Conservation (phyloP, 2,113 vertebrate species). For the Brachypodius melanocephalos region DNA sequence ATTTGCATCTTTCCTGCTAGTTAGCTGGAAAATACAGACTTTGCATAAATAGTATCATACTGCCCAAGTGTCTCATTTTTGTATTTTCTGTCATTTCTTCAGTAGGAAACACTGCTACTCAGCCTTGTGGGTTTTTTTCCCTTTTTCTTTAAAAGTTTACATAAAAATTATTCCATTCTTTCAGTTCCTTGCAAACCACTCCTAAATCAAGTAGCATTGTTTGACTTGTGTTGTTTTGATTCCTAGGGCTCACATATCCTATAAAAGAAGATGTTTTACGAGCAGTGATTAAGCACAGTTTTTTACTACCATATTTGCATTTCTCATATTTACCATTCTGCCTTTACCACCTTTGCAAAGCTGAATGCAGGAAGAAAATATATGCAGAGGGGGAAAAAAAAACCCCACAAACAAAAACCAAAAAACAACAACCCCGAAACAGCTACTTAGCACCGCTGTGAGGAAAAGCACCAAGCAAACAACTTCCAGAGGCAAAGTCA, state of each 20-base stretch:
- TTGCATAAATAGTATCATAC: background rate
- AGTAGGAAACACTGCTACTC: background rate
- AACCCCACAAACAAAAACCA: no score
- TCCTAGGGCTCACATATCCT: background rate
- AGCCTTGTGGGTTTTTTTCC: background rate
- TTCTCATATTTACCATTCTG: background rate
- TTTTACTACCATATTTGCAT: background rate
- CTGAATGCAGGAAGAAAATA: background rate
- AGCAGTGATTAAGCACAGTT: background rate
- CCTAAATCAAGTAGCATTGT: background rate
- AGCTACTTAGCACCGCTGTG: background rate
- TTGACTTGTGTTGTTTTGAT: background rate
- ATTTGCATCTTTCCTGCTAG: background rate
- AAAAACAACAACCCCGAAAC: background rate
- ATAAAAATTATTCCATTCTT: background rate
- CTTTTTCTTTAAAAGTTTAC: background rate
- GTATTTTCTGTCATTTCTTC: background rate
- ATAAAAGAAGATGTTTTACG: background rate
- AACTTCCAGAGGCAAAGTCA: conserved; percentile 15
- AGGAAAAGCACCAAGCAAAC: conserved; percentile 11
- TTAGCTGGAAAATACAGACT: background rate
- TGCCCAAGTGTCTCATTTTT: background rate
- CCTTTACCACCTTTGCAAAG: background rate
- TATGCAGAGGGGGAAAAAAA: background rate
- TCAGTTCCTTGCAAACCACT: background rate